Evolutionary conservation across 1,140 invertebrate genomes (phyloP).

Genomic region (Aplysia californica): DNA sequence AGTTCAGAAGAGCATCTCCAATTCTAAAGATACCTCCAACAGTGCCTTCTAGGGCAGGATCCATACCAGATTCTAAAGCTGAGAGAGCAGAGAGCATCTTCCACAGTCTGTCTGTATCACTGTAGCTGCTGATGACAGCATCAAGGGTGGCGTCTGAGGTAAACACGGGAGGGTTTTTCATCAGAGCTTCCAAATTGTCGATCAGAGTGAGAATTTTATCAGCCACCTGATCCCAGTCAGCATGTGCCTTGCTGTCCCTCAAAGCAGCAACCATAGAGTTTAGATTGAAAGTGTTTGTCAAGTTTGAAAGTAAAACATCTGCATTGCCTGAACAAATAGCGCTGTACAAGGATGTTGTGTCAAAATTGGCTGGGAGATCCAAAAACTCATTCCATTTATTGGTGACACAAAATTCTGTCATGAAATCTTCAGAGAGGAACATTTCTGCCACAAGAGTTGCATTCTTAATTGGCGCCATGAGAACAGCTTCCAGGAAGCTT

Average conservation of each 20-base stretch:
- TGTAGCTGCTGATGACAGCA: neutral
- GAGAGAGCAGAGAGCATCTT: neutral
- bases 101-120: neutral
- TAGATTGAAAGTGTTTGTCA: neutral
- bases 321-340: neutral
- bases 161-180: neutral
- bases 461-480: conserved; percentile 35
- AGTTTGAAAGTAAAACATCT: neutral
- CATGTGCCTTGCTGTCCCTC: neutral
- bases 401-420: neutral
- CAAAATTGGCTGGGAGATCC: neutral
- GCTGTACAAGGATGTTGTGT: neutral
- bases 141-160: neutral
- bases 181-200: conserved; percentile 2
- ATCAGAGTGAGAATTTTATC: neutral
- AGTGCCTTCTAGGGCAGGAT: neutral
- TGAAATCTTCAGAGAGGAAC: neutral
- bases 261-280: neutral
- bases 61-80: neutral
- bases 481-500: conserved; percentile 25
- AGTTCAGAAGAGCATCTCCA: neutral
- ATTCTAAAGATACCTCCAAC: neutral
- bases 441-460: conserved; percentile 26
- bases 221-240: neutral
- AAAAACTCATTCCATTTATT: neutral